Evolutionary conservation across 2,888 invertebrate species (phyloP), one percentile per base, ranked within the genome.

Genomic region (Trileptium ribeirensis): DNA sequence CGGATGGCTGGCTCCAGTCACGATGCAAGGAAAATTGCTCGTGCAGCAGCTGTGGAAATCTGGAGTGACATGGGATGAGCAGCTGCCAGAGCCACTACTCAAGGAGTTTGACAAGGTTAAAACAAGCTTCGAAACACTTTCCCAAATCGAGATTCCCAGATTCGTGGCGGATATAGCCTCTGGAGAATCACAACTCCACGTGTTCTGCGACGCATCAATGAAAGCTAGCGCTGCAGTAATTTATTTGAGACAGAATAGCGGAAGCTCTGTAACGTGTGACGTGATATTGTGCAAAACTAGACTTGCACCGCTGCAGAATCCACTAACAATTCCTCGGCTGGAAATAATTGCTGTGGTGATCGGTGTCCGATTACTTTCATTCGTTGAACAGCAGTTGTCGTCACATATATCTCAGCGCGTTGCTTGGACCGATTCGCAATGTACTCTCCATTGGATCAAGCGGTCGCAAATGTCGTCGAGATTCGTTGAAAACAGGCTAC

Each of bases 401-500:
- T 8, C 31, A 15, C 3, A 8, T 15, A 31, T 70, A 15, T 33
- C 31, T 33, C 33, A 15, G 3, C 33, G 31, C 8, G 36, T 29
- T 29, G 33, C n/a, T 70, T 75, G 77, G 77, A 34, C 3, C 39
- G 77, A 75, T n/a, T 75, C 77, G 37, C 77, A 36, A 15, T 75
- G 77, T n/a, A 39, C 39, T 15, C 77, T 75, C 36, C 38, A 75
- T 24, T 75, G 77, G 77, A n/a, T 75, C n/a, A 37, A 37, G n/a
- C 38, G 34, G n/a, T 36, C n/a, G 15, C 31, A 75, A 75, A 8
- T 36, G 2, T 75, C 77, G 2, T 51, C 51, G 51, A 51, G 24
- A 51, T 75, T 75, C 36, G 37, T 75, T 75, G 77, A 75, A 39
- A 75, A 75, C n/a, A 34, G 77, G n/a, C 8, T 75, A 8, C 31